Evolutionary conservation across 2,113 vertebrate species (phyloP).

Genomic region (Neomonachus schauinslandi): DNA sequence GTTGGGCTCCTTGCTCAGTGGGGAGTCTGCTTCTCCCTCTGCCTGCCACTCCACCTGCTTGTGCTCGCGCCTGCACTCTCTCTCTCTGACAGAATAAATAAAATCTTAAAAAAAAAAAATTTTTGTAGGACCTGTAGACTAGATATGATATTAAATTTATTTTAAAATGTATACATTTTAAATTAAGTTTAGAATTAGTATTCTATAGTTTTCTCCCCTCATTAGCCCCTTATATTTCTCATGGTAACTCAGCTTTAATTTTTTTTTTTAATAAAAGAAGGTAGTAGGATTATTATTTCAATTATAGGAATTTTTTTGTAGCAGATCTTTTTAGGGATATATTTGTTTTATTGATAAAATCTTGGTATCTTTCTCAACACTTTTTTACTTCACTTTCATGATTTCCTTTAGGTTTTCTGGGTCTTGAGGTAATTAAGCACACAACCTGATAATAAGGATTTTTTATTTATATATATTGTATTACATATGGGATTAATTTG

Average conservation of each 20-base stretch:
- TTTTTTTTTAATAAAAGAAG: neutral
- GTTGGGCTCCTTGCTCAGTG: too few relatives aligned
- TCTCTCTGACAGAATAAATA: too few relatives aligned
- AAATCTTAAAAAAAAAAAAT: neutral
- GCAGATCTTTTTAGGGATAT: neutral
- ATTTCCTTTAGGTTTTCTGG: slow-evolving; percentile 26
- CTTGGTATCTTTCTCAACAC: slow-evolving; percentile 37
- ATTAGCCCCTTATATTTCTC: slow-evolving; percentile 14
- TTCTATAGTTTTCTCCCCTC: neutral
- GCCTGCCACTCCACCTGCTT: too few relatives aligned
- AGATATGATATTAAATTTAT: neutral
- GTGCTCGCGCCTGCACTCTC: too few relatives aligned
- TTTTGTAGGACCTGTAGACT: slow-evolving; percentile 10
- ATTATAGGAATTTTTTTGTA: slow-evolving; percentile 8
- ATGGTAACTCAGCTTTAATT: neutral
- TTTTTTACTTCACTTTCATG: slow-evolving; percentile 25
- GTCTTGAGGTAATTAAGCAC: slow-evolving; percentile 26
- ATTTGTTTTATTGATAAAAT: slow-evolving; percentile 32
- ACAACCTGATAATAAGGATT: neutral
- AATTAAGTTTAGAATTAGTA: slow-evolving; percentile 22
- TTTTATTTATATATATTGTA: neutral
- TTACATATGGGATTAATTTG: slow-evolving; percentile 24
- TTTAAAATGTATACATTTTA: slow-evolving; percentile 29
- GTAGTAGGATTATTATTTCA: slow-evolving; percentile 4
- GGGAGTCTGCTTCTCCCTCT: too few relatives aligned